Evolutionary conservation across 2,888 invertebrate species (phyloP).

Genomic region (Chloromyia formosa): DNA sequence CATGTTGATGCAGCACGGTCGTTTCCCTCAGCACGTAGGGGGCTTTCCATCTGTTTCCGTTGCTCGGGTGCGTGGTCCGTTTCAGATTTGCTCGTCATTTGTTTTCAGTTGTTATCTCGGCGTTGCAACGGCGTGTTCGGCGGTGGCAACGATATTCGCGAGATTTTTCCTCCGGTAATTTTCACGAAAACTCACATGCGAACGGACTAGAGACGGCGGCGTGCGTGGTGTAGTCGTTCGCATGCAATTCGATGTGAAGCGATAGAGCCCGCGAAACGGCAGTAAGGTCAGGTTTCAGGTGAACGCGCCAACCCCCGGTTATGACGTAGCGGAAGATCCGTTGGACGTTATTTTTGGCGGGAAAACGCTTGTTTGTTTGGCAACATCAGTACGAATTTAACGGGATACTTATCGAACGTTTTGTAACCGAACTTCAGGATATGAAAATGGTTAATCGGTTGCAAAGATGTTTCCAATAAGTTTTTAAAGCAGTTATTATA

Average conservation of each 20-base stretch:
- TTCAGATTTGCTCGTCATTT: conserved; percentile 24
- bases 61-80: conserved; percentile 12
- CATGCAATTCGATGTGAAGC: conserved; percentile 18
- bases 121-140: conserved; percentile 47
- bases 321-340: too few relatives aligned
- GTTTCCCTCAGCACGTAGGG: not conserved
- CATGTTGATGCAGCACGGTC: conserved; percentile 9
- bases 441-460: too few relatives aligned
- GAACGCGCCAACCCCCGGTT: too few relatives aligned
- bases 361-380: too few relatives aligned
- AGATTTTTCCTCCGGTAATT: conserved; percentile 16
- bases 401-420: too few relatives aligned
- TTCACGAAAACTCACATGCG: conserved; percentile 3
- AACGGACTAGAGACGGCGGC: not conserved
- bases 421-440: too few relatives aligned
- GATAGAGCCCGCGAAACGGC: conserved; percentile 25
- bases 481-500: too few relatives aligned
- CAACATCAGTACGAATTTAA: too few relatives aligned
- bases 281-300: not conserved
- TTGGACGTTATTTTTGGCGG: not conserved
- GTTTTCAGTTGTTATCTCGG: conserved; percentile 54
- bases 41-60: conserved; percentile 30
- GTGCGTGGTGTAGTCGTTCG: conserved; percentile 9
- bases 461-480: too few relatives aligned
- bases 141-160: conserved; percentile 38